Evolutionary conservation across 2,888 invertebrate species (phyloP).

Genomic region (Pharmacophagus antenor): DNA sequence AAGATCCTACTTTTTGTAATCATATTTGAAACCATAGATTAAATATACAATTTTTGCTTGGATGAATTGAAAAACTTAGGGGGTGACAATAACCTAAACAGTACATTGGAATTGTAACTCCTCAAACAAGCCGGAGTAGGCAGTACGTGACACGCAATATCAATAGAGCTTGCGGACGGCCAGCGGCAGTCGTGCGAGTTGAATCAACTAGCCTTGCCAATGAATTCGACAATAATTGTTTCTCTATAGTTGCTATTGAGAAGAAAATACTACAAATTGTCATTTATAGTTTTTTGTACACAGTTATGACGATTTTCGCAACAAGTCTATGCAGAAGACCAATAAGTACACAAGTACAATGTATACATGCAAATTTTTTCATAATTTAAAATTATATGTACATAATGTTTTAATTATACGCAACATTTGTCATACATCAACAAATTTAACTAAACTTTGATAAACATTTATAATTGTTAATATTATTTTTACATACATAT

Average conservation of each 20-base stretch:
- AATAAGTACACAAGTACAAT: no score
- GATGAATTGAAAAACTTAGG: slow-evolving; percentile 19
- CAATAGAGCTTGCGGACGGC: slow-evolving; percentile 35
- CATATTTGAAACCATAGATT: no score
- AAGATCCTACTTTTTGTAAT: no score
- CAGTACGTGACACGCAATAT: slow-evolving; percentile 60
- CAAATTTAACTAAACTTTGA: no score
- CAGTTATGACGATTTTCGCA: no score
- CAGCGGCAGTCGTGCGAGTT: slow-evolving; percentile 28
- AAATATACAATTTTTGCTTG: slow-evolving; percentile 40
- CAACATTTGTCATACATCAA: no score
- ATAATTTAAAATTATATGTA: no score
- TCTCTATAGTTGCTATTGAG: slow-evolving; percentile 8
- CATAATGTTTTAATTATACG: no score
- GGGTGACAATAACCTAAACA: slow-evolving; percentile 39
- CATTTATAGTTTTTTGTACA: not conserved
- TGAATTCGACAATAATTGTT: slow-evolving; percentile 25
- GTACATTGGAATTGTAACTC: slow-evolving; percentile 46
- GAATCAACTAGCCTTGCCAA: slow-evolving; percentile 33
- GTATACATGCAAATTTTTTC: no score
- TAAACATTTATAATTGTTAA: not conserved
- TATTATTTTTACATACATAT: not conserved
- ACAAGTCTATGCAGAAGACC: no score
- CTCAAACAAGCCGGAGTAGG: slow-evolving; percentile 58
- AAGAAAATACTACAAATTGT: slow-evolving; percentile 2